phyloP scores from a whole-genome alignment of 1,140 invertebrate species.

The Rhopalosiphum padi region DNA sequence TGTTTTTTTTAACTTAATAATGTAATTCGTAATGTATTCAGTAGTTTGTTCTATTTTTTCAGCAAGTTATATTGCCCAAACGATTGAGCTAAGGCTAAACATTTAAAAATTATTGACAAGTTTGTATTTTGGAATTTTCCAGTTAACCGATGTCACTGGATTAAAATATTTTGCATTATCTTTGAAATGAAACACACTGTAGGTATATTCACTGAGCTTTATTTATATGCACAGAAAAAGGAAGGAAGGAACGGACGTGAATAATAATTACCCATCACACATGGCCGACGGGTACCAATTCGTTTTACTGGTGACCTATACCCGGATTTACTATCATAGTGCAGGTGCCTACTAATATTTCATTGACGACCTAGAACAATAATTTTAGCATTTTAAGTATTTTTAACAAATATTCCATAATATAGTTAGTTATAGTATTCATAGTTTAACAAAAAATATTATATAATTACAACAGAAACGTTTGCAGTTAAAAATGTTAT shows the following conservation, averaged over 20 bases:
- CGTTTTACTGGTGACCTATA: constrained; percentile 4
- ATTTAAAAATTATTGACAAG: background rate
- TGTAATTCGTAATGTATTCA: too few relatives aligned
- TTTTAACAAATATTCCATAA: background rate
- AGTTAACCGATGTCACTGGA: background rate
- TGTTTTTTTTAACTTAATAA: too few relatives aligned
- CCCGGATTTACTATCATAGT: background rate
- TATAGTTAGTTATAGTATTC: background rate
- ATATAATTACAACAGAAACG: background rate
- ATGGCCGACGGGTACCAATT: background rate
- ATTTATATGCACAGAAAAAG: background rate
- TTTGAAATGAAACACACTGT: background rate
- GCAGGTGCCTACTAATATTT: background rate
- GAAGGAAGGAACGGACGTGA: background rate
- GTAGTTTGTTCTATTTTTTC: background rate
- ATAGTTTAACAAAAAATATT: background rate
- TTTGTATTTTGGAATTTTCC: background rate
- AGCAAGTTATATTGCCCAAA: background rate
- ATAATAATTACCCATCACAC: background rate
- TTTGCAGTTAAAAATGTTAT: background rate
- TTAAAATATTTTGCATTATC: background rate
- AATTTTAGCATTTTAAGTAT: background rate
- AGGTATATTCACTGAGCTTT: background rate
- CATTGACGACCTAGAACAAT: background rate
- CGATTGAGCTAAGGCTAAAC: background rate